Evolutionary conservation across 2,113 vertebrate genomes (phyloP), one percentile per base, ranked within the genome.

Genomic region (Micronycteris hirsuta): DNA sequence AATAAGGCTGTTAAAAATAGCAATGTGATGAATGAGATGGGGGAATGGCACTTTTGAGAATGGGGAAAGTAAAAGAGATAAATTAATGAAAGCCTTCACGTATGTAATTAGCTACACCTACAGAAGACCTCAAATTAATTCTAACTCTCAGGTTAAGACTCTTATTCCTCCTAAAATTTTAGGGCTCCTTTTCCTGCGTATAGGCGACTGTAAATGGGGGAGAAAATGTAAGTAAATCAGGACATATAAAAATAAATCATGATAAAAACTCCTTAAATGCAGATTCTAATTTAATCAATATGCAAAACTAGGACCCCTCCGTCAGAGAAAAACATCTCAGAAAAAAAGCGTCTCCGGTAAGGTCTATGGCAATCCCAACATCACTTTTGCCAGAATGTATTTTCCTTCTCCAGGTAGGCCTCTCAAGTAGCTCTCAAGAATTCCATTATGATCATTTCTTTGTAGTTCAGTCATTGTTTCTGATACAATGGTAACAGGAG

Each of bases 271-370:
- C 84, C 4, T 96, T 95, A 83, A 68, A 49, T 38, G 16, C 24
- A 71, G 28, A 82, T 93, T 70, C 68, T 95, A 96, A 87, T 84
- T 96, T 94, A 95, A 98, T 96, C 61, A 95, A 74, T 28, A 41
- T 86, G 67, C 4, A 84, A 93, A 89, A 92, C 22, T 31, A 87
- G 63, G 85, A 54, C 28, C 22, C 68, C 43, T 47, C n/a, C 43
- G 52, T 86, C 65, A 97, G 65, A 89, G 24, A 78, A 95, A 88
- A 95, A 73, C n/a, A 85, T 96, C 58, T 95, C 65, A 56, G 22
- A 63, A 85, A 95, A 94, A 94, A 96, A 94, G 33, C 70, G 65
- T 81, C 88, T 93, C 56, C 71, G 65, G 54, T 83, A 87, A 86
- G 84, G 61, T 54, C 47, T 3, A 20, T 0, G 0, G n/a, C 52